Base-by-base conservation (phyloP, 2,113 vertebrate genomes). In the Bos javanicus region DNA sequence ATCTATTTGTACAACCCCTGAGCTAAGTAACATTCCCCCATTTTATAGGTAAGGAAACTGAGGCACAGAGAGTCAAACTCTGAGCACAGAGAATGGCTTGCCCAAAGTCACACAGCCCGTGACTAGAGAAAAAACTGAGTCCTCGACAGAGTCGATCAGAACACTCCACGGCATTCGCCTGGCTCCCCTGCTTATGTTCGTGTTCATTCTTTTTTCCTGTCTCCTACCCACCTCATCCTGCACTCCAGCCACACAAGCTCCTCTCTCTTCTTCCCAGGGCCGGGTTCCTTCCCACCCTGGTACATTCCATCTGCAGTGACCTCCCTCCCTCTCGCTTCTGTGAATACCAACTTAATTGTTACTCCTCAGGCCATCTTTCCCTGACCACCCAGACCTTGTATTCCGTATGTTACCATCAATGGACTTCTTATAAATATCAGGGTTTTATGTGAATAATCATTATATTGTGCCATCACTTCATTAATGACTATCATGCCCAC, bases 151-250 rank as follows among this genome's bases (percentile, higher is more conserved):
- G 30, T 19, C 1, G 0, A 46, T n/a, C 19, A 5, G 19, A 50
- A 74, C 33, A 33, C 16, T 36, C 11, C 7, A 33, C 6, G 1
- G 11, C 36, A 30, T 21, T 83, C 0, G 0, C 23, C 48, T 64
- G 48, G 83, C 3, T 3, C 48, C 30, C 59, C 43, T 26, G 7
- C 62, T 39, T n/a, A 7, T 16, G 26, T 25, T 78, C 6, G 12
- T 19, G 78, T 74, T 26, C 23, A 39, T 46, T 26, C 7, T 39
- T 19, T 26, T 30, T 19, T 6, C 52, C 11, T 33, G 7, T n/a
- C 23, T 9, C 71, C 19, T 19, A 36, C 9, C 30, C 26, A 23
- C 81, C 10, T 19, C 1, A 3, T 54, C 15, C 43, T n/a, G 8
- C 39, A n/a, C 2, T 76, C 71, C 19, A 62, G n/a, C 36, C 56